phyloP scores from a whole-genome alignment of 64 coral and sea anemone genomes.

The Platygyra sinensis region DNA sequence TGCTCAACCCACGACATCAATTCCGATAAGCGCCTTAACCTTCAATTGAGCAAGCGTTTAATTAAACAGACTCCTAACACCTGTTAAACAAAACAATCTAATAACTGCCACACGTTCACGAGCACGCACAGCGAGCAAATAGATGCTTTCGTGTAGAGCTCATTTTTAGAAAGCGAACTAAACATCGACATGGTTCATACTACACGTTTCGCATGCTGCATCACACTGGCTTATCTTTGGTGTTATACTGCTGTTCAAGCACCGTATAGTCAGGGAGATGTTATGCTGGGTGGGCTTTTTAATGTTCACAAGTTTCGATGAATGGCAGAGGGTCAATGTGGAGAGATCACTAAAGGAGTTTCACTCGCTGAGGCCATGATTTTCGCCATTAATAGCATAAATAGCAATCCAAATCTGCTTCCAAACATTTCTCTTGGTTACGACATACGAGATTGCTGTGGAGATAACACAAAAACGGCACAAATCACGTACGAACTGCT shows the following conservation, averaged over 20 bases:
- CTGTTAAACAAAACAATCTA: no score
- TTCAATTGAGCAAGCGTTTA: no score
- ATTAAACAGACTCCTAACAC: no score
- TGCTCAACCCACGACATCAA: no score
- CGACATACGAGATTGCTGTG: neutral
- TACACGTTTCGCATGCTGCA: no score
- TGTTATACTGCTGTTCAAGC: neutral
- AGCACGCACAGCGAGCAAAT: no score
- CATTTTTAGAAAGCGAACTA: no score
- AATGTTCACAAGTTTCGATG: neutral
- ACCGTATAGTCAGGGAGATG: neutral
- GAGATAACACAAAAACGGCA: neutral
- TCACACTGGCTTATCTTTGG: neutral
- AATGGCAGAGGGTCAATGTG: neutral
- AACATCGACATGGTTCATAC: no score
- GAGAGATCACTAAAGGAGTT: neutral
- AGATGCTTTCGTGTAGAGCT: no score
- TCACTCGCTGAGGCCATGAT: neutral
- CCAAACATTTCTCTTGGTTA: neutral
- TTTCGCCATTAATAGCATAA: neutral
- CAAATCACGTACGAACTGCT: conserved; percentile 29
- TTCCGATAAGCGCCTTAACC: no score
- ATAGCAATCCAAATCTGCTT: neutral
- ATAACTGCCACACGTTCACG: no score
- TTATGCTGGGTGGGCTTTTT: neutral